Evolutionary conservation across 1,140 invertebrate species (phyloP).

Genomic region (Lethocerus indicus): DNA sequence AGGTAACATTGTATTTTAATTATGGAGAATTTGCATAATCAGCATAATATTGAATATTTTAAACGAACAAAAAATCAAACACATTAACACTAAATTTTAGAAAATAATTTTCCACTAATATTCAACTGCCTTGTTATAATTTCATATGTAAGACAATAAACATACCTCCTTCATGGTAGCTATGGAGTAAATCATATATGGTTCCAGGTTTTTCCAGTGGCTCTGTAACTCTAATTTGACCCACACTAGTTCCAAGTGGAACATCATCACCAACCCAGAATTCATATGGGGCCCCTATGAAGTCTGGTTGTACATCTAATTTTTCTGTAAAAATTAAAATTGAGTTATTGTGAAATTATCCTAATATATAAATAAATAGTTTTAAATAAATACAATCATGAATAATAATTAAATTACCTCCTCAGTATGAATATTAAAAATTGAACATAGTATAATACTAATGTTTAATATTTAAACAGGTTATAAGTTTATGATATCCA

Average conservation of each 20-base stretch:
- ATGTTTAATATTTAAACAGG: too few relatives aligned
- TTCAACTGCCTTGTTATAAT: background rate
- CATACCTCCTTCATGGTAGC: conserved; percentile 62
- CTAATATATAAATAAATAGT: conserved; percentile 3
- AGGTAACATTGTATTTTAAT: too few relatives aligned
- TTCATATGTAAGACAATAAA: background rate
- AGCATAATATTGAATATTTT: too few relatives aligned
- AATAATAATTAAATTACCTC: too few relatives aligned
- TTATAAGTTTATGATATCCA: background rate
- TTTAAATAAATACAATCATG: conserved; percentile 2
- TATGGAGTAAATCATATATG: conserved; percentile 59
- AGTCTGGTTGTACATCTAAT: conserved; percentile 38
- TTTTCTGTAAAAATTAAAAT: conserved; percentile 8
- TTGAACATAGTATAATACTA: too few relatives aligned
- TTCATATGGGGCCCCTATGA: conserved; percentile 73
- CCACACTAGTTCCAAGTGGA: conserved; percentile 65
- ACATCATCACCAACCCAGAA: conserved; percentile 78
- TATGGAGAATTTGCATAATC: too few relatives aligned
- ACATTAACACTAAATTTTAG: too few relatives aligned
- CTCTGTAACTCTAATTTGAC: conserved; percentile 59
- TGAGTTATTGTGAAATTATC: background rate
- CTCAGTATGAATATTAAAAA: too few relatives aligned
- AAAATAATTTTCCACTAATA: background rate
- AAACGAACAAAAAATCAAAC: too few relatives aligned
- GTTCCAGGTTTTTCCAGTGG: conserved; percentile 43